Base-by-base conservation (phyloP, 2,113 vertebrate species). In the Pseudorasbora parva region DNA sequence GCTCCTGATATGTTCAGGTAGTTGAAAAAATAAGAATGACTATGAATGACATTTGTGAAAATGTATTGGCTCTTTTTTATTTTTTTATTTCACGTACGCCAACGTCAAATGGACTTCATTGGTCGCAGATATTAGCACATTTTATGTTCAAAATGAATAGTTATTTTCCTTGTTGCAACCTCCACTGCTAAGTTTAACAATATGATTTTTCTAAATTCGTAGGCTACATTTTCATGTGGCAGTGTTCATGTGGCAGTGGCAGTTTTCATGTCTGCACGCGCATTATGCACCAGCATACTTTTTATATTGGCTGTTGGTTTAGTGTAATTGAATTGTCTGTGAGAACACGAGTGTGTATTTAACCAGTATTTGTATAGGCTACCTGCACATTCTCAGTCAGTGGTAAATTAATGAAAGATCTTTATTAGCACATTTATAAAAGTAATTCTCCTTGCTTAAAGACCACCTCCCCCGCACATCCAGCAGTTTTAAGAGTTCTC, bases 401-500 rank as follows among this genome's bases (percentile, higher is more conserved):
- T 54, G 49, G 49, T 77, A 89, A 92, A 87, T 87, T 89, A 97
- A 96, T 95, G 93, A 97, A 97, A 96, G 96, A 96, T 95, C 94
- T 97, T 97, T 97, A 97, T 97, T 98, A 96, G 86, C 91, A 97
- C 96, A 96, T 96, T 97, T 94, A 96, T 95, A 97, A 98, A 97
- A 96, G 93, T 93, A 93, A 92, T 93, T 93, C 85, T 92, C 91
- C 92, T 93, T 90, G 93, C 92, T 92, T 91, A 89, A 93, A 94
- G 90, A 90, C 86, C 86, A 75, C 78, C 59, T n/a, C 33, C 84
- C 14, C 68, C 74, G 81, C 83, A 82, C 57, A 78, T 87, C 86
- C 88, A 87, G 87, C 85, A 86, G 86, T 84, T 79, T 87, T 85
- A 88, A 83, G 62, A 89, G 89, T 91, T 85, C 85, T 87, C 87